A percentile compares a stretch with the other conserved stretches of the same genome.
These are phyloP conservation scores for Pristionchus japonicus DNA, from an alignment of 2,888 invertebrate species.

Conservation along the genomic window DNA sequence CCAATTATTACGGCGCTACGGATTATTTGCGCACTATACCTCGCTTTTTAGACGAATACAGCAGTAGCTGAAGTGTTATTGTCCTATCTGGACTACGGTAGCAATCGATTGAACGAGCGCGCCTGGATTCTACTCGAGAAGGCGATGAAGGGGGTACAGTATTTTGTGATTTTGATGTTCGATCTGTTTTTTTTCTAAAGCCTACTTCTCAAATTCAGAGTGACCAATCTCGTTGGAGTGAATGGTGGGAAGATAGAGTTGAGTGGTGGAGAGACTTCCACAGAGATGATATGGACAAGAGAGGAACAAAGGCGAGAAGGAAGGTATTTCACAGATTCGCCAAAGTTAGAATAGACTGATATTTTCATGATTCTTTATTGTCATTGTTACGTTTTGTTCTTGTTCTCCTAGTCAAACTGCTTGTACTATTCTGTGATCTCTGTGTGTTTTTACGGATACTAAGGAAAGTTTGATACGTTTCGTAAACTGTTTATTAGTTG, in stretches of 20 bases:
- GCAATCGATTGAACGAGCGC: neutral
- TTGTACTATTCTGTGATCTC: neutral
- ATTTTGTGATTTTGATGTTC: neutral
- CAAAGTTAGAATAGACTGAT: neutral
- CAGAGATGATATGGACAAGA: neutral
- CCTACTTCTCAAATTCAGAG: no score
- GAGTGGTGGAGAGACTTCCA: conserved; percentile 20
- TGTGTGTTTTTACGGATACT: neutral
- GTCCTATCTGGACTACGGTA: conserved; percentile 23
- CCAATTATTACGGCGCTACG: neutral
- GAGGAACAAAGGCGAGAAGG: neutral
- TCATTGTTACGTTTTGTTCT: neutral
- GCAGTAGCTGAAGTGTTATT: neutral
- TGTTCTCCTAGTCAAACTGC: neutral
- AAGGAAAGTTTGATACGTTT: neutral
- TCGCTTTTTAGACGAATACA: neutral
- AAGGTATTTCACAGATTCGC: neutral
- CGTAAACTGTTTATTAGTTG: no score
- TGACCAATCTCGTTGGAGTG: neutral
- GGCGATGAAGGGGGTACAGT: conserved; percentile 2
- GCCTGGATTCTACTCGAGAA: conserved; percentile 35
- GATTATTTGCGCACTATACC: neutral
- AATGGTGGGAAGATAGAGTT: neutral
- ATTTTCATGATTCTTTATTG: neutral
- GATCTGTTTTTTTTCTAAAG: neutral